Base-by-base conservation (phyloP, 2,888 invertebrate genomes). In the Nomada hirtipes region DNA sequence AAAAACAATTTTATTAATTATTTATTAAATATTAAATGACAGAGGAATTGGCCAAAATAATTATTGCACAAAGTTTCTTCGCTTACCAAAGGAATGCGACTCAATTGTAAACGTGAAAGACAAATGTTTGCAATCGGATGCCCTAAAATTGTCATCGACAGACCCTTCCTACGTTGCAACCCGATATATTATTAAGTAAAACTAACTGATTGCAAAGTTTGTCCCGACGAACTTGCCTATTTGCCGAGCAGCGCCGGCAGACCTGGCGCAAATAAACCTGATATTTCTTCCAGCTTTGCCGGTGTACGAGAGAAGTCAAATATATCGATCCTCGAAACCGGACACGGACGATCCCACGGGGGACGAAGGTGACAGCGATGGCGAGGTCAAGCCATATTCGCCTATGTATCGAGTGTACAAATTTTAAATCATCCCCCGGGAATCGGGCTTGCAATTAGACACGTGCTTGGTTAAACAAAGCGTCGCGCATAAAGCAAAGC, bases 261-360 rank as follows among this genome's bases (percentile, higher is more conserved):
- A 0, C 20, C 9, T 4, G 44, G 13, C 20, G 44, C 73, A 82
- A 67, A 52, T 83, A 69, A 75, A 64, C 63, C 23, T 29, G 20
- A 18, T 52, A 53, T 76, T 76, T 83, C 79, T 87, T 83, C 73
- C 87, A 83, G 85, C 78, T 68, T 78, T 67, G 57, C 87, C 88
- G 26, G 71, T 83, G 47, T 92, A 91, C 84, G 89, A 90, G 85
- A 87, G 87, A 71, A 92, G 92, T 87, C 90, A 84, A 71, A 90
- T 92, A 77, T 92, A 92, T 87, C 90, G 91, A 84, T 92, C 92
- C 55, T 92, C 92, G 26, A 92, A 92, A 82, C 92, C 92, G 68
- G 90, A 91, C 82, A 90, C 81, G 29, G 92, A 92, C 76, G 92
- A 92, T 89, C 92, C 92, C 52, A 89, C 89, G 26, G 92, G 91